A percentile compares a stretch with the other conserved stretches of the same genome.
Conservation (phyloP, 2,888 invertebrate species). For the Zygaena filipendulae region DNA sequence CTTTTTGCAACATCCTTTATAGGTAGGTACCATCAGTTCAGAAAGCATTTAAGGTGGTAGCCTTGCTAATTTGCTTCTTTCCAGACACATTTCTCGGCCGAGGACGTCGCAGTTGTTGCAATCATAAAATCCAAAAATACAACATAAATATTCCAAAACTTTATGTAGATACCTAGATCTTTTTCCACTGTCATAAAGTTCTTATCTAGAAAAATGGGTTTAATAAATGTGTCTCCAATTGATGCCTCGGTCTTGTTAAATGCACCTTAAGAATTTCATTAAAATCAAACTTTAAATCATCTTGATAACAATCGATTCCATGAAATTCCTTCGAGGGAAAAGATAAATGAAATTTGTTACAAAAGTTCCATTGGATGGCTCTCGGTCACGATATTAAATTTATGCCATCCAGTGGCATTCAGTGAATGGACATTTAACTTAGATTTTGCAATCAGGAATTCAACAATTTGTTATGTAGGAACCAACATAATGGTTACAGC, state of each 20-base stretch:
- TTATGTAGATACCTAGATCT: no score
- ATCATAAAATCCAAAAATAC: no score
- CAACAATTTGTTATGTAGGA: no score
- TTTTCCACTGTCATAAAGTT: no score
- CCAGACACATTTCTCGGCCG: no score
- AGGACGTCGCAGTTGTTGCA: no score
- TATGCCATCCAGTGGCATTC: constrained; percentile 58
- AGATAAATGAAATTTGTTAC: constrained; percentile 66
- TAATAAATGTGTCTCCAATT: constrained; percentile 7
- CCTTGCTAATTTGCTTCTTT: no score
- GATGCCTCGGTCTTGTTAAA: constrained; percentile 19
- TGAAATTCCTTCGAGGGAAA: constrained; percentile 46
- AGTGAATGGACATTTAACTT: constrained; percentile 50
- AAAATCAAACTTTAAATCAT: constrained; percentile 44
- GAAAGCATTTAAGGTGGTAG: no score
- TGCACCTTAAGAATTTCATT: constrained; percentile 28
- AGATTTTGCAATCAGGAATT: constrained; percentile 47
- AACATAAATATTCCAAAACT: no score
- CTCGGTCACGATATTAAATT: constrained; percentile 61
- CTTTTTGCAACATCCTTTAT: no score
- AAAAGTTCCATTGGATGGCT: constrained; percentile 52
- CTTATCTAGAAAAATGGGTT: no score
- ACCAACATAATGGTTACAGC: constrained; percentile 17
- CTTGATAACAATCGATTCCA: constrained; percentile 54
- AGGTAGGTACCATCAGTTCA: no score